Conservation (phyloP, 2,113 vertebrate species). For the Eretmochelys imbricata region DNA sequence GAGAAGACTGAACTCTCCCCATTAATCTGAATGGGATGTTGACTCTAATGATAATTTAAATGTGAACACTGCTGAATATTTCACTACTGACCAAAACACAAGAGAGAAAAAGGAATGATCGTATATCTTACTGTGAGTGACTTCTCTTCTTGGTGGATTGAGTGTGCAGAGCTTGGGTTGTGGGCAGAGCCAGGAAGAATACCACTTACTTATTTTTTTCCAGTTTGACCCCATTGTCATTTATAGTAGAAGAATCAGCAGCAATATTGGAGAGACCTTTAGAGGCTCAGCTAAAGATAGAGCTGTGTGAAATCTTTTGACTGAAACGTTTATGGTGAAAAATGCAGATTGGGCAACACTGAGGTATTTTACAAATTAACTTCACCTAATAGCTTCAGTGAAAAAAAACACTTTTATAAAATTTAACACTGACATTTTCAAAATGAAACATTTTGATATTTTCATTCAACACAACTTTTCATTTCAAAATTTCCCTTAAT, state of each 20-base stretch:
- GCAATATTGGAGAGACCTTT: constrained; percentile 3
- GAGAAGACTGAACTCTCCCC: constrained; percentile 74
- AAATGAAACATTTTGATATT: not conserved
- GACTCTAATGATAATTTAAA: constrained; percentile 79
- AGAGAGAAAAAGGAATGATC: constrained; percentile 77
- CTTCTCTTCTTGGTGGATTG: constrained; percentile 73
- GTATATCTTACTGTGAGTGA: constrained; percentile 78
- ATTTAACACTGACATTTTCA: not conserved
- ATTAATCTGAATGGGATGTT: constrained; percentile 78
- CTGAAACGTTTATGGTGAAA: not conserved
- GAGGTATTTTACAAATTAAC: not conserved
- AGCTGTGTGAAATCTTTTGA: not conserved
- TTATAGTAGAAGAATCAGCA: constrained; percentile 39
- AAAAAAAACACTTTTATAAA: not conserved
- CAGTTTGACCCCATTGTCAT: constrained; percentile 58
- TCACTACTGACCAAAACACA: constrained; percentile 72
- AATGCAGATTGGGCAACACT: not conserved
- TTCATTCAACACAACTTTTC: not conserved
- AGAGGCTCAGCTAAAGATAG: constrained; percentile 33
- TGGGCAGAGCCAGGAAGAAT: constrained; percentile 66
- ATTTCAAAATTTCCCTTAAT: not conserved
- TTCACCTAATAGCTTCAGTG: not conserved
- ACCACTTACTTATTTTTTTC: constrained; percentile 59
- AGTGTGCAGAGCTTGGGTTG: constrained; percentile 68
- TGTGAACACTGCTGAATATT: constrained; percentile 75